These are phyloP conservation scores for Drosophila nr. medialis DNA, from an alignment of 2,888 invertebrate species.

Conservation along the genomic window DNA sequence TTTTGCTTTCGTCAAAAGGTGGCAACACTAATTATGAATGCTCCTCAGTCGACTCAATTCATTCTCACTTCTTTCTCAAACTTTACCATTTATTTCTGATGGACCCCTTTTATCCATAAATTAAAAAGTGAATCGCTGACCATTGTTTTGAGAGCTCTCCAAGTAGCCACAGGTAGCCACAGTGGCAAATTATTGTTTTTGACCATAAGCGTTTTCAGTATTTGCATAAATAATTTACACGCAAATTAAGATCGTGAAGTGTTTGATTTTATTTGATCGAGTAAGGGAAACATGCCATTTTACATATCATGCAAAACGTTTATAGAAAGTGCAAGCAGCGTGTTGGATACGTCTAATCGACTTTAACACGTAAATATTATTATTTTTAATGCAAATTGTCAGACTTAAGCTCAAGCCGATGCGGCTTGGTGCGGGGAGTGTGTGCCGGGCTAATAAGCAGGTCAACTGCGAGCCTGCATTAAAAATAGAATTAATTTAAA, in stretches of 20 bases:
- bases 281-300: slow-evolving; percentile 11
- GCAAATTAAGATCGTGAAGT: slow-evolving; percentile 35
- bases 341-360: slow-evolving; percentile 60
- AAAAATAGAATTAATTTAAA: slow-evolving; percentile 45
- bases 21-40: neutral
- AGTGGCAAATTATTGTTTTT: slow-evolving; percentile 53
- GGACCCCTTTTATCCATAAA: slow-evolving; percentile 5
- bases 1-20: neutral
- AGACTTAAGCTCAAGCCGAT: slow-evolving; percentile 16
- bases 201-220: slow-evolving; percentile 25
- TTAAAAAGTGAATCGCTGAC: slow-evolving; percentile 25
- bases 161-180: slow-evolving; percentile 33
- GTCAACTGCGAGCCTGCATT: slow-evolving; percentile 67
- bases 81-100: neutral
- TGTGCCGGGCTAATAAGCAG: slow-evolving; percentile 65
- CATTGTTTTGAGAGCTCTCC: slow-evolving; percentile 34
- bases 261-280: slow-evolving; percentile 10
- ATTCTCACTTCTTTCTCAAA: neutral
- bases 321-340: slow-evolving; percentile 58
- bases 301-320: slow-evolving; percentile 20
- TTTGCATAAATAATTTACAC: slow-evolving; percentile 71
- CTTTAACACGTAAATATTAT: slow-evolving; percentile 58
- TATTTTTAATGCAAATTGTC: slow-evolving; percentile 54
- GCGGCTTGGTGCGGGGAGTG: slow-evolving; percentile 4
- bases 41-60: neutral